Evolutionary conservation across 2,797 vertebrate genomes (phyloP).

Genomic region (Sebastes cheni): DNA sequence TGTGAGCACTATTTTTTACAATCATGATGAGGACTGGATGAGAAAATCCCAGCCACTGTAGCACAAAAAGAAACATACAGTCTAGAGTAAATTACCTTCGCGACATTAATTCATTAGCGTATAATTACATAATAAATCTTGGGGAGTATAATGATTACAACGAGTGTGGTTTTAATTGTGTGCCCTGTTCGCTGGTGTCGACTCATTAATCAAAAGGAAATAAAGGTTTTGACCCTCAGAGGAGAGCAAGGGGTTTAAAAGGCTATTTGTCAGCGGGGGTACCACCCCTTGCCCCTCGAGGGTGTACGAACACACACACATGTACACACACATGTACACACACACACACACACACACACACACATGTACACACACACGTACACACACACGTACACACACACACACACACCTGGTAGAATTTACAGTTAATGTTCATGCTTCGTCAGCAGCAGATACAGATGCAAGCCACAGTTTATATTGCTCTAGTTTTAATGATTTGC

Average conservation of each 20-base stretch:
- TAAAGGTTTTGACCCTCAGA: conserved; percentile 56
- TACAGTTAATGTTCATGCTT: conserved; percentile 9
- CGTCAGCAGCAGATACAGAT: conserved; percentile 27
- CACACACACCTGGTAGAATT: background rate
- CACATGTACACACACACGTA: background rate
- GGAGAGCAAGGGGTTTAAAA: conserved; percentile 41
- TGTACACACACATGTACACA: background rate
- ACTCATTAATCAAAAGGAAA: conserved; percentile 68
- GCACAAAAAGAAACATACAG: conserved; percentile 29
- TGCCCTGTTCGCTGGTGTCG: conserved; percentile 33
- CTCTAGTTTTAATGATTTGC: background rate
- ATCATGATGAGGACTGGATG: background rate
- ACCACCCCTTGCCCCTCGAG: conserved; percentile 6
- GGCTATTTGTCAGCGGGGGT: conserved; percentile 51
- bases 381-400: no score
- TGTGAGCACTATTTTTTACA: background rate
- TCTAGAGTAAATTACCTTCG: conserved; percentile 41
- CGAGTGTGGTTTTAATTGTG: conserved; percentile 60
- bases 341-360: background rate
- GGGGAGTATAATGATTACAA: conserved; percentile 54
- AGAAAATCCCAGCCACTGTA: background rate
- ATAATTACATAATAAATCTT: conserved; percentile 80
- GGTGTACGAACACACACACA: background rate
- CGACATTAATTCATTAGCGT: conserved; percentile 46
- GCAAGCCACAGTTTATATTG: background rate